Conservation (phyloP, 1,140 invertebrate genomes). For the Euwallacea fornicatus region DNA sequence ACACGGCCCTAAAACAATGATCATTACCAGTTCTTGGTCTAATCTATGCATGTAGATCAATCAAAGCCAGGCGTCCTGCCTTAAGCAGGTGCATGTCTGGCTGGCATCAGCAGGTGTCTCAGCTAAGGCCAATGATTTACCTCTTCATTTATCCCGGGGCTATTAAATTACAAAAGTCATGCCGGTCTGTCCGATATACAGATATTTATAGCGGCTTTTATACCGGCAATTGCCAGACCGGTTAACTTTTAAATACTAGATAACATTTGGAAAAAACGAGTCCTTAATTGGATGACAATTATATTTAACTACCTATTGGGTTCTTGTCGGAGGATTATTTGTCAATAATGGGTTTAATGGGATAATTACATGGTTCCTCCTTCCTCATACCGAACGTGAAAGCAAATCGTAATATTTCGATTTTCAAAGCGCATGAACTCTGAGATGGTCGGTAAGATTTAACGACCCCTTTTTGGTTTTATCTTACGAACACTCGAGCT, state of each 20-base stretch:
- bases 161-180: conserved; percentile 31
- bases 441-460: conserved; percentile 5
- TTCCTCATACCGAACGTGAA: no score
- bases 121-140: conserved; percentile 19
- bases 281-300: conserved; percentile 31
- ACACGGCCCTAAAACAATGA: no score
- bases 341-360: no score
- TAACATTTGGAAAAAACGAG: conserved; percentile 15
- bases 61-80: neutral
- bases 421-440: no score
- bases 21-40: neutral
- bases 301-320: conserved; percentile 17
- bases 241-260: conserved; percentile 22
- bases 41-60: conserved; percentile 1
- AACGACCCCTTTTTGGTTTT: conserved; percentile 15
- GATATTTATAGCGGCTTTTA: conserved; percentile 26
- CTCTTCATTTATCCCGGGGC: conserved; percentile 16
- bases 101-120: conserved; percentile 22
- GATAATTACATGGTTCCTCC: no score
- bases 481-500: conserved; percentile 18
- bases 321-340: no score
- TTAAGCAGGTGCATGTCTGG: conserved; percentile 27
- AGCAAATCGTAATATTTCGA: no score
- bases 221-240: conserved; percentile 17
- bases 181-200: conserved; percentile 17